Base-by-base conservation (phyloP, 1,140 invertebrate genomes). In the Lasaia peninsularis region DNA sequence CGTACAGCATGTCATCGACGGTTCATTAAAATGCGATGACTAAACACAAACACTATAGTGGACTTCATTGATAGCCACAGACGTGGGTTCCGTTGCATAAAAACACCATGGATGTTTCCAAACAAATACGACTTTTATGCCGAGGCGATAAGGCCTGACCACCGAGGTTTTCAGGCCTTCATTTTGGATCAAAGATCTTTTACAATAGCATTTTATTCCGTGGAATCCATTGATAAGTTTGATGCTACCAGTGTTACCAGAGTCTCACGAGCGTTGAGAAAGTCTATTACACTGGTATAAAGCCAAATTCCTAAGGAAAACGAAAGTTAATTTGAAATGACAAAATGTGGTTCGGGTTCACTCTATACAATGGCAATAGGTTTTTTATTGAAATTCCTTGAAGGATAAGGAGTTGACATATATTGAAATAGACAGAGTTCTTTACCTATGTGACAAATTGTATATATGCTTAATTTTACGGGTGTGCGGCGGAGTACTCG, bases 1-100 rank as follows among this genome's bases (percentile, higher is more conserved):
- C 71, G 76, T 85, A 80, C 80, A 75, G 82, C 85, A 82, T 86
- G 85, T 88, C 85, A 88, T 88, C 85, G 82, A 74, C 67, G 79
- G 77, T 86, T 88, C 85, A 88, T 88, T 88, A 88, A 88, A 88
- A 88, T 80, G 69, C 78, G 81, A 88, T 88, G 85, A 88, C 85
- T 88, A 78, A 78, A 86, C 85, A 88, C 72, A 85, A 88, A 88
- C 69, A 82, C 62, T 72, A 83, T 82, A 84, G 76, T 86, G 81
- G 78, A 85, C 78, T 88, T 88, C 85, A 88, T 88, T 88, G 85
- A 88, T 85, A 83, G 80, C 80, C 80, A 76, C 77, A 71, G 80
- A 83, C 85, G 80, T 87, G 83, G 82, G 79, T 80, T 81, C 50
- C 64, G 50, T 60, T 74, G 58, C 63, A 80, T 74, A 88, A 88